phyloP scores from a whole-genome alignment of 53 echinoderm and acorn worm genomes.

The Hippasteria phrygiana region DNA sequence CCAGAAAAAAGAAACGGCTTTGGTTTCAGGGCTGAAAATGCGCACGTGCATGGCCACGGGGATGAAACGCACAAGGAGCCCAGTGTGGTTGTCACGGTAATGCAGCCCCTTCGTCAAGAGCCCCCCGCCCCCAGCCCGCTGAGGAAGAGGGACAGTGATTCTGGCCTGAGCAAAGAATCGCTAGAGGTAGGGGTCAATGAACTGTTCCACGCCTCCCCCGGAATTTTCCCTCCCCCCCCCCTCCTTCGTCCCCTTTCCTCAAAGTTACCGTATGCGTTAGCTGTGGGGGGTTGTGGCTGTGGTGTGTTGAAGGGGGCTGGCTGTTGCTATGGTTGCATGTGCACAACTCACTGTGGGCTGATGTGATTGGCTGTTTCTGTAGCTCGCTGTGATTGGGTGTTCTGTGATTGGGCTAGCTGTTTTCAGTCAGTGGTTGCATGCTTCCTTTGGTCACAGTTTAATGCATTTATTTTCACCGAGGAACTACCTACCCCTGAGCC shows the following conservation, averaged over 20 bases:
- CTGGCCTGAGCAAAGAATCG: constrained; percentile 43
- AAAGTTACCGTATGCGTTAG: neutral
- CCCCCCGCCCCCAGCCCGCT: constrained; percentile 29
- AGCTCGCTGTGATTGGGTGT: constrained; percentile 36
- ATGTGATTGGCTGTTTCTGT: constrained; percentile 42
- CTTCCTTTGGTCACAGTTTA: neutral
- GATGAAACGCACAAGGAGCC: constrained; percentile 40
- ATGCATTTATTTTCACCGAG: neutral
- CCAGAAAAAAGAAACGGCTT: constrained; percentile 59
- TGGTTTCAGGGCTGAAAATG: constrained; percentile 56
- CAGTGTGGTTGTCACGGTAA: constrained; percentile 40
- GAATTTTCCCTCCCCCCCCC: neutral
- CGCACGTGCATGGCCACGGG: constrained; percentile 57
- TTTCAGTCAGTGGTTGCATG: neutral
- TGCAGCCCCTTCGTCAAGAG: constrained; percentile 45
- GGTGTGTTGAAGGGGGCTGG: constrained; percentile 5
- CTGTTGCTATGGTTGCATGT: constrained; percentile 18
- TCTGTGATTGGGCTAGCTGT: neutral
- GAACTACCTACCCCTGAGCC: too few species aligned
- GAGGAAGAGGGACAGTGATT: constrained; percentile 42
- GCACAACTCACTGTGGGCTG: neutral
- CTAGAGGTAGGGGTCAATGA: constrained; percentile 25
- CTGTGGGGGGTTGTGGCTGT: neutral
- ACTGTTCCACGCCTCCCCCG: neutral
- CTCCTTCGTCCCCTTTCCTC: neutral